These are phyloP conservation scores for Cryptotermes secundus DNA, from an alignment of 1,140 invertebrate species.

Conservation along the genomic window DNA sequence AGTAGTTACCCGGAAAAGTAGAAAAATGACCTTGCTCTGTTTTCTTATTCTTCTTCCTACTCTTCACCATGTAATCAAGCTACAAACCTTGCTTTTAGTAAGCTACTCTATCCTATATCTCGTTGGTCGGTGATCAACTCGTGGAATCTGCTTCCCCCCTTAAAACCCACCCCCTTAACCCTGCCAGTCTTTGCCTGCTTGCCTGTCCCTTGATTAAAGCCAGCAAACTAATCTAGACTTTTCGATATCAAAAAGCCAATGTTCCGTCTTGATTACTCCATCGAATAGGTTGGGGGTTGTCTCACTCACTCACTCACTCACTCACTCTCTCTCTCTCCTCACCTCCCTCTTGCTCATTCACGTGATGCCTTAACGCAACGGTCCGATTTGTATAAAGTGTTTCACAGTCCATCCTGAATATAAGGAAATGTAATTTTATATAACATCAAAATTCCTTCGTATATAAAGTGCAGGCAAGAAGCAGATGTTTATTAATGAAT, in stretches of 20 bases:
- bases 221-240: conserved; percentile 17
- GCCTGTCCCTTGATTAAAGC: conserved; percentile 9
- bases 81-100: background rate
- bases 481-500: no score
- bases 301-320: background rate
- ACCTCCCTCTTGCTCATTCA: background rate
- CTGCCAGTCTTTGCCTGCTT: background rate
- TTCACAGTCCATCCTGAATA: background rate
- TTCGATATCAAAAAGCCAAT: conserved; percentile 19
- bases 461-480: no score
- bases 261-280: conserved; percentile 18
- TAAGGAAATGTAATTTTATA: background rate
- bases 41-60: background rate
- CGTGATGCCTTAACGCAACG: background rate
- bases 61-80: background rate
- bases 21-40: background rate
- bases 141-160: background rate
- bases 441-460: no score
- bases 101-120: background rate
- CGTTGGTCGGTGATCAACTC: conserved; percentile 1
- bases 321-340: background rate
- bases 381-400: background rate
- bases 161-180: background rate
- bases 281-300: background rate
- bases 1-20: background rate